A percentile compares a stretch with the other conserved stretches of the same genome.
Evolutionary conservation across 2,888 invertebrate species (phyloP).

Genomic region (Caenorhabditis sp.): DNA sequence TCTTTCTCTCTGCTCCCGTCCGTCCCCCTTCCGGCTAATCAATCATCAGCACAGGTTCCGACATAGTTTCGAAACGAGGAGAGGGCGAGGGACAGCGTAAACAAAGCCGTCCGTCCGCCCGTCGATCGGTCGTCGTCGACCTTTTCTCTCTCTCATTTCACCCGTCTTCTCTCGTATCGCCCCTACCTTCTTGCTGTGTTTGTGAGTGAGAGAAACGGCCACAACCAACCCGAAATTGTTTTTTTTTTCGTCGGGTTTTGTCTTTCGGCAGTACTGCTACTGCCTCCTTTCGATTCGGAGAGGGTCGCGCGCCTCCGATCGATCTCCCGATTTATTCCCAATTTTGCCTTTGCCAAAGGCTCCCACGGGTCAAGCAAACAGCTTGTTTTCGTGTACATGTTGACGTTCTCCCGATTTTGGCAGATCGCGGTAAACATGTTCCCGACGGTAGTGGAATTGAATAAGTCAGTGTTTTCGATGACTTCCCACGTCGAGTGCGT

Average conservation of each 20-base stretch:
- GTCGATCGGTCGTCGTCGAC: constrained; percentile 36
- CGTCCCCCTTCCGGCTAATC: constrained; percentile 51
- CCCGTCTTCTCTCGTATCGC: constrained; percentile 53
- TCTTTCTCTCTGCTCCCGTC: not conserved
- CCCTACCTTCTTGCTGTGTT: constrained; percentile 44
- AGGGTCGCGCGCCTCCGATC: not conserved
- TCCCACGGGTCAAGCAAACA: constrained; percentile 23
- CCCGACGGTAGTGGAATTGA: not conserved
- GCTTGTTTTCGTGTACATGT: constrained; percentile 5
- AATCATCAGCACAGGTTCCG: constrained; percentile 54
- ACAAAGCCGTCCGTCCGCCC: constrained; percentile 37
- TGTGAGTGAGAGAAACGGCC: constrained; percentile 22
- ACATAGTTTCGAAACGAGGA: constrained; percentile 39
- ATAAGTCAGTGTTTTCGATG: not conserved
- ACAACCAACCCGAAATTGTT: constrained; percentile 28
- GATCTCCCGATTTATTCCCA: not conserved
- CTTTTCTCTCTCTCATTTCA: constrained; percentile 41
- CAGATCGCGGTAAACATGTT: not conserved
- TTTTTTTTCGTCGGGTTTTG: constrained; percentile 24
- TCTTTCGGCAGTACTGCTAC: not conserved
- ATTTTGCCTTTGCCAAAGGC: not conserved
- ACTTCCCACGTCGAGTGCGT: not conserved
- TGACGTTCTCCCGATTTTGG: not conserved
- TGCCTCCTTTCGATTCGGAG: not conserved
- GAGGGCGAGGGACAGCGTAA: constrained; percentile 45